A percentile compares a stretch with the other conserved stretches of the same genome.
Conservation (phyloP, 2,113 vertebrate genomes). For the Solea senegalensis region DNA sequence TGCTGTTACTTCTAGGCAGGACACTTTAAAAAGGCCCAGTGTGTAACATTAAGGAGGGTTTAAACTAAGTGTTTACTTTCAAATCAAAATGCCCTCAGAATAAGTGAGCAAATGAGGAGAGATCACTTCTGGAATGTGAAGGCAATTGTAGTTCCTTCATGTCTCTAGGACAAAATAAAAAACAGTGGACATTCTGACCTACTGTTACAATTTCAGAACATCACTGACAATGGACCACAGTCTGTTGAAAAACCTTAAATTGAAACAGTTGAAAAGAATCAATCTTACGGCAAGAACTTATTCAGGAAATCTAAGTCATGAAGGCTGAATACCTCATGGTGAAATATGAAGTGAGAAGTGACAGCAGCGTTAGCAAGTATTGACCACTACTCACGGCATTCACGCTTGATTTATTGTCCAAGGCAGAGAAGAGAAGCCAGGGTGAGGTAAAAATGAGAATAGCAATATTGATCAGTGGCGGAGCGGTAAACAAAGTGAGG, state of each 20-base stretch:
- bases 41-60: no score
- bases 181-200: no score
- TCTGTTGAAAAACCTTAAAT: not conserved
- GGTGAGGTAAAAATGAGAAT: constrained; percentile 33
- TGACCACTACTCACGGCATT: constrained; percentile 16
- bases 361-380: constrained; percentile 40
- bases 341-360: constrained; percentile 41
- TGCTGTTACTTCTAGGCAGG: no score
- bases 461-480: constrained; percentile 22
- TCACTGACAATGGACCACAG: not conserved
- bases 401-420: constrained; percentile 25
- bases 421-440: constrained; percentile 1
- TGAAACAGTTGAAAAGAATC: not conserved
- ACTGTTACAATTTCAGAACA: not conserved
- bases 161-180: no score
- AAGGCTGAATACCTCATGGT: constrained; percentile 12
- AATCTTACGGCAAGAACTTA: not conserved
- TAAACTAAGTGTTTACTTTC: no score
- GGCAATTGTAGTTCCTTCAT: no score
- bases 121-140: no score
- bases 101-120: no score
- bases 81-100: no score
- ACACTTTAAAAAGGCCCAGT: no score
- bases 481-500: constrained; percentile 18
- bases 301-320: constrained; percentile 5